phyloP scores from a whole-genome alignment of 1,140 invertebrate species.

The Drosophila carrolli region DNA sequence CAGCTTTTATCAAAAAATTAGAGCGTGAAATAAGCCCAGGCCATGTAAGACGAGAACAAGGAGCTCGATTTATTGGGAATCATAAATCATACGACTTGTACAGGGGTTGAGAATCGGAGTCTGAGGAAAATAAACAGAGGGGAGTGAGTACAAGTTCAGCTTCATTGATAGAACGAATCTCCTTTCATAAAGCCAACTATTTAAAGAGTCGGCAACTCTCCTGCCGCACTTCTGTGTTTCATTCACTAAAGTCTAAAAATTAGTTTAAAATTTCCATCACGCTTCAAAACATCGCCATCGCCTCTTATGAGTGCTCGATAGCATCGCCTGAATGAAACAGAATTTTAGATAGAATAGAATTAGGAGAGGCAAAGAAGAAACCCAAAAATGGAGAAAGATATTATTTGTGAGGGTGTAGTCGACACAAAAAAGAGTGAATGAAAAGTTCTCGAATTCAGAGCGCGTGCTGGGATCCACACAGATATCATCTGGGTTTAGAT shows the following conservation, averaged over 20 bases:
- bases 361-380: slow-evolving; percentile 22
- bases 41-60: slow-evolving; percentile 14
- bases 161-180: slow-evolving; percentile 15
- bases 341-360: slow-evolving; percentile 67
- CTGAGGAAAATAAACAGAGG: background rate
- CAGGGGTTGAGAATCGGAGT: slow-evolving; percentile 14
- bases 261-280: slow-evolving; percentile 69
- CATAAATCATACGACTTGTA: slow-evolving; percentile 67
- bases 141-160: slow-evolving; percentile 6
- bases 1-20: slow-evolving; percentile 78
- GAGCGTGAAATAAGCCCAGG: slow-evolving; percentile 73
- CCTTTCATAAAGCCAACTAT: slow-evolving; percentile 15
- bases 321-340: slow-evolving; percentile 64
- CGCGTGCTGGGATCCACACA: slow-evolving; percentile 59
- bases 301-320: slow-evolving; percentile 49
- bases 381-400: slow-evolving; percentile 19
- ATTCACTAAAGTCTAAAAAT: slow-evolving; percentile 58
- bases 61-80: slow-evolving; percentile 63
- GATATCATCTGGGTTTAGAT: slow-evolving; percentile 36
- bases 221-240: slow-evolving; percentile 33
- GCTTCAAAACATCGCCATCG: slow-evolving; percentile 19
- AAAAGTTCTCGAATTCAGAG: slow-evolving; percentile 58
- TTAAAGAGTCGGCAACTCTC: slow-evolving; percentile 20
- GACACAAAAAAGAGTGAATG: slow-evolving; percentile 55
- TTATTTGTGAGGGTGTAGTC: slow-evolving; percentile 61